Base-by-base conservation (phyloP, 2,888 invertebrate genomes). In the Myathropa florea region DNA sequence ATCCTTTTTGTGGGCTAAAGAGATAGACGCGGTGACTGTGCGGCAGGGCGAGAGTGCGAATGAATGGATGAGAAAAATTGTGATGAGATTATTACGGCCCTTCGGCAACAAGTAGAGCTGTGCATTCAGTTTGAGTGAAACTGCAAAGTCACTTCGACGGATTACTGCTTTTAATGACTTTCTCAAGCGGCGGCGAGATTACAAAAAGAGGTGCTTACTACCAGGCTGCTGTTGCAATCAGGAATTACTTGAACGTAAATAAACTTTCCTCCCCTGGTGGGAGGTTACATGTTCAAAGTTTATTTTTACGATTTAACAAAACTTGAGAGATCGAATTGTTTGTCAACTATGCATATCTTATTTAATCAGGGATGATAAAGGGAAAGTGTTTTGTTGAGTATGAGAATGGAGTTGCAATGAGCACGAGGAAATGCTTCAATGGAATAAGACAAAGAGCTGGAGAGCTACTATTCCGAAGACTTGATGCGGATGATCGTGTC, bases 71-170 rank as follows among this genome's bases (percentile, higher is more conserved):
- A 23, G 36, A 55, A 76, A 65, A 67, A 81, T 67, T 33, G 18
- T 72, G 55, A 79, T 79, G 70, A 70, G 75, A 83, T 83, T 63
- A 79, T 71, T 84, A 80, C 33, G 53, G 23, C 65, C 68, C 61
- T 57, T 68, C 46, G 81, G 77, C 85, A 85, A 85, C 85, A 85
- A 85, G 85, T 85, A 30, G 9, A 61, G 26, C 57, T 46, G 18
- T 53, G 63, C 36, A 59, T 33, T 30, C 23, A 33, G 30, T 67
- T 53, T 60, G 36, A 60, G 53, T 53, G 33, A 71, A 65, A 21
- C 59, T 60, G 46, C 46, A 21, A 57, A 46, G 59, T 28, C 67
- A 72, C 61, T 67, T 72, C 33, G 18, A 36, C 21, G 78, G 63
- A 73, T 78, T 83, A 63, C 30, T 63, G 78, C 33, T 72, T 72